Percentiles rank a stretch among this genome's conserved stretches.
These are phyloP conservation scores for Batillaria attramentaria DNA, from an alignment of 1,140 invertebrate species.

Conservation along the genomic window DNA sequence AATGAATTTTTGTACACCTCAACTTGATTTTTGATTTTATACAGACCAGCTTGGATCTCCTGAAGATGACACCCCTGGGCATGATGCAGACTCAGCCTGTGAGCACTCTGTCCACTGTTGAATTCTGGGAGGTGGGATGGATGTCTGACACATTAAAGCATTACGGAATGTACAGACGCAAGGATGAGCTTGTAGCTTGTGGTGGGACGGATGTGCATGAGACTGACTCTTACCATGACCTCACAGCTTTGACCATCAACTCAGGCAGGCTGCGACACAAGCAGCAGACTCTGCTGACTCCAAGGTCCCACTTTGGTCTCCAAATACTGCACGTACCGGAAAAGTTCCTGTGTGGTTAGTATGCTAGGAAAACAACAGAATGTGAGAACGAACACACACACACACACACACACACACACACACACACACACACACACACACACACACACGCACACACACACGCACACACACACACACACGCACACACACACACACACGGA, in stretches of 20 bases:
- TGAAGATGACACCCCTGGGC: too few species aligned
- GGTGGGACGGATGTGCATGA: neutral
- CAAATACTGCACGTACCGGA: neutral
- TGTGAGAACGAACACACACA: neutral
- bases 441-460: slow-evolving; percentile 11
- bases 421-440: slow-evolving; percentile 11
- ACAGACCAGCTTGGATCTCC: too few species aligned
- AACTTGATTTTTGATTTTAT: too few species aligned
- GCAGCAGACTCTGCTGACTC: neutral
- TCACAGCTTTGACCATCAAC: neutral
- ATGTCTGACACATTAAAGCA: too few species aligned
- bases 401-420: slow-evolving; percentile 3
- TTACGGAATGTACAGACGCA: too few species aligned
- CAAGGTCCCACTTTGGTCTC: neutral
- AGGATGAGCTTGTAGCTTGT: too few species aligned
- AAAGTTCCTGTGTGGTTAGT: too few species aligned
- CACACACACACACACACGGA: neutral
- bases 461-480: slow-evolving; percentile 12
- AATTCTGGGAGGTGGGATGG: too few species aligned
- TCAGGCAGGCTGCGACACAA: neutral
- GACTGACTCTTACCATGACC: neutral
- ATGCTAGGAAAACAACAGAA: neutral
- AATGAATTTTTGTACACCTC: too few species aligned
- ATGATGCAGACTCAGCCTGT: too few species aligned
- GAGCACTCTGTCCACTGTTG: too few species aligned